Base-by-base conservation (phyloP, 2,797 vertebrate genomes). In the Apogon hyalosoma region DNA sequence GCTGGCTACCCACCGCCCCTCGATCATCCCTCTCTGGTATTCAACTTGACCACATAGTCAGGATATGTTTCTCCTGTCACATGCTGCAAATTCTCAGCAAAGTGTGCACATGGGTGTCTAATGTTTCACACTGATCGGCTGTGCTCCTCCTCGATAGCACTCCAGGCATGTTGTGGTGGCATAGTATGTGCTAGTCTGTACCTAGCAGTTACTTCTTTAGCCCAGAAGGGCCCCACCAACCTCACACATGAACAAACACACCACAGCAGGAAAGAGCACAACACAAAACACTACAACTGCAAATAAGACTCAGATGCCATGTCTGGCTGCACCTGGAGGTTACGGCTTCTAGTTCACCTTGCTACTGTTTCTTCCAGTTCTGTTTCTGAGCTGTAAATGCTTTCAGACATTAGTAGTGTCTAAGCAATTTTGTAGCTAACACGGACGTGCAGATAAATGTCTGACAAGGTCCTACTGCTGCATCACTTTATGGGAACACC, bases 101-200 rank as follows among this genome's bases (percentile, higher is more conserved):
- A 60, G 63, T 71, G 66, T 54, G 53, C 49, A 66, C 67, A 72
- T 13, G 19, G 77, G 69, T n/a, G 53, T 88, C 81, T 93, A 75
- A 65, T 33, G 64, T 93, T 92, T 87, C 85, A 46, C 82, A 77
- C 77, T 39, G 75, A 75, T 77, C 86, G 83, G 78, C 80, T 38
- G 38, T 41, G 51, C 52, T 82, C 77, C 78, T 57, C 63, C 63
- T 64, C 53, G 9, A 71, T 62, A 68, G 72, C 73, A 72, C 69
- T 78, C 63, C 60, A 65, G 72, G 87, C 77, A 87, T 86, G 78
- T 76, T 52, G 67, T 63, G 66, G 58, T 52, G 55, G 61, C 18
- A 36, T 67, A 73, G 58, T 49, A 60, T 69, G 72, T 59, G 57
- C 73, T 43, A 39, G 67, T 78, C 48, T 69, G 38, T 63, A 53